Evolutionary conservation across 1,140 invertebrate genomes (phyloP).

Genomic region (Odontomachus brunneus): DNA sequence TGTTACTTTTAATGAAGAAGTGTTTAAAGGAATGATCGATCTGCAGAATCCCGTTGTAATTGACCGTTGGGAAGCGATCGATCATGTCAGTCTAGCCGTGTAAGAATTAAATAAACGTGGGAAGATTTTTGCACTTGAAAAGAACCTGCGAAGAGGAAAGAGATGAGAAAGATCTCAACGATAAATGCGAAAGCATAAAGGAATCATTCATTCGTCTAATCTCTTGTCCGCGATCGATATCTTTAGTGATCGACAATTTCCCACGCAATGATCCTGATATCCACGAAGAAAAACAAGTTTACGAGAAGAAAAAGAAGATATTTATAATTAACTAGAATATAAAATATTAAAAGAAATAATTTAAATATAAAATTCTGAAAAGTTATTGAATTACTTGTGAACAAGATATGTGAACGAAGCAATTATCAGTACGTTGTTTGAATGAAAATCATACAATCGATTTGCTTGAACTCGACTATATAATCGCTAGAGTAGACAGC

Average conservation of each 20-base stretch:
- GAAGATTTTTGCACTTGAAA: not conserved
- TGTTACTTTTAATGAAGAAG: constrained; percentile 25
- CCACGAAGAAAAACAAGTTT: too few relatives aligned
- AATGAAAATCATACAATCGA: too few relatives aligned
- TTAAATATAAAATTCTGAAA: too few relatives aligned
- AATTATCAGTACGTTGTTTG: too few relatives aligned
- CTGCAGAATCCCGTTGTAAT: not conserved
- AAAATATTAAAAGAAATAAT: too few relatives aligned
- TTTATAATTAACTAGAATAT: too few relatives aligned
- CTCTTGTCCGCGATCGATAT: not conserved
- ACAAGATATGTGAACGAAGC: too few relatives aligned
- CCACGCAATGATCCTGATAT: not conserved
- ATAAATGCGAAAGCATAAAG: not conserved
- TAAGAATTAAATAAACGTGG: constrained; percentile 27
- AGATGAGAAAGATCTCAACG: not conserved
- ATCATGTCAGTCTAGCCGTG: not conserved
- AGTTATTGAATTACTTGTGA: too few relatives aligned
- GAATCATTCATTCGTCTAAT: not conserved
- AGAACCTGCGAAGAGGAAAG: not conserved
- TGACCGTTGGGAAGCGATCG: not conserved
- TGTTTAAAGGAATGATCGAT: constrained; percentile 17
- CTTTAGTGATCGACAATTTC: not conserved
- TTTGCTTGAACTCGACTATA: too few relatives aligned
- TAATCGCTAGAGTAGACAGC: too few relatives aligned
- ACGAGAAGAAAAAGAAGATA: too few relatives aligned